These are phyloP conservation scores for Drosophila lacicola DNA, from an alignment of 2,888 invertebrate genomes.

Conservation along the genomic window DNA sequence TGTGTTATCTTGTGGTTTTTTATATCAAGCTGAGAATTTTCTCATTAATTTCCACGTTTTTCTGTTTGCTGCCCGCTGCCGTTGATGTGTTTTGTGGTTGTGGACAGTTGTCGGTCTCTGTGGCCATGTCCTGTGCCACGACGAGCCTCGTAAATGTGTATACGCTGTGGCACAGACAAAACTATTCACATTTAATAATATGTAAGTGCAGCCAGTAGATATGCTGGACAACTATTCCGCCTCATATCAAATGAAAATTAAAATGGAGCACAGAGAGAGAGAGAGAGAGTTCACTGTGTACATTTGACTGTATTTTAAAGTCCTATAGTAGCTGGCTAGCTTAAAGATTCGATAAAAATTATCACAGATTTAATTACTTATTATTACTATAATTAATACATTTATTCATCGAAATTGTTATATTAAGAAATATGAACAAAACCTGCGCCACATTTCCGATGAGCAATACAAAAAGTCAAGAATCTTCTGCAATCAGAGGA, in stretches of 20 bases:
- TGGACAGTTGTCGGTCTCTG: conserved; percentile 73
- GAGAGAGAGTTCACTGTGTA: too few species aligned
- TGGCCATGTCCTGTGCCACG: conserved; percentile 33
- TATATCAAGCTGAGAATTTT: conserved; percentile 75
- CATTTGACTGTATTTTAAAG: too few species aligned
- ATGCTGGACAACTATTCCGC: conserved; percentile 15
- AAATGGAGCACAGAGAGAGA: background rate
- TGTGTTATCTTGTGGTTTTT: conserved; percentile 75
- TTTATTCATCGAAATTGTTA: too few species aligned
- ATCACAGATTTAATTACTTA: background rate
- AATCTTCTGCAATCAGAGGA: conserved; percentile 35
- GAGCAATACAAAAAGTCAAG: conserved; percentile 2
- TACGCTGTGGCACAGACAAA: conserved; percentile 23
- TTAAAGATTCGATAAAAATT: background rate
- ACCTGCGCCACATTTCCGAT: conserved; percentile 28
- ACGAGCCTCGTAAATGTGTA: conserved; percentile 36
- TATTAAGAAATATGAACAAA: background rate
- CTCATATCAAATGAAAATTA: conserved; percentile 15
- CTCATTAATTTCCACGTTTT: conserved; percentile 80
- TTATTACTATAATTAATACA: too few species aligned
- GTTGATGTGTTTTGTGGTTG: conserved; percentile 77
- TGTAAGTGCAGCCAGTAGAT: conserved; percentile 24
- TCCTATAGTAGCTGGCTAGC: too few species aligned
- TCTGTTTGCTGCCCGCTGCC: conserved; percentile 41
- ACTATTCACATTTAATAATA: conserved; percentile 51